These are phyloP conservation scores for Micromesistius poutassou DNA, from an alignment of 2,797 vertebrate species.

Conservation along the genomic window DNA sequence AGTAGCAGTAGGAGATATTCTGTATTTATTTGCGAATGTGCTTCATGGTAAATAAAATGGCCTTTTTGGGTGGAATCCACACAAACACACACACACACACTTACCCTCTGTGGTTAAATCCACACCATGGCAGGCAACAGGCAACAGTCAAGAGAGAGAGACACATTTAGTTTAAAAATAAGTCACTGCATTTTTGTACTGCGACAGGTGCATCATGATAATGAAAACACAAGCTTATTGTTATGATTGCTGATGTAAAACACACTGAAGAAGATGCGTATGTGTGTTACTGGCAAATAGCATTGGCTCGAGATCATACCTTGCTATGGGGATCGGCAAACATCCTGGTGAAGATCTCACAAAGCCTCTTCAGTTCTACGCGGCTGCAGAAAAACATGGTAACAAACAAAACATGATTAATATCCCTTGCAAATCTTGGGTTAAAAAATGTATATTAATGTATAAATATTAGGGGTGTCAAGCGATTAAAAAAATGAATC, in stretches of 20 bases:
- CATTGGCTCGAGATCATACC: constrained; percentile 61
- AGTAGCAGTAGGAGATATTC: background rate
- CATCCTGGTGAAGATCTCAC: constrained; percentile 92
- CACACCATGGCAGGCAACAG: constrained; percentile 89
- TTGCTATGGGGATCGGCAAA: constrained; percentile 92
- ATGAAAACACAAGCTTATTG: background rate
- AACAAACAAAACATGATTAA: background rate
- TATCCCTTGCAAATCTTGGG: background rate
- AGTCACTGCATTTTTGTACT: background rate
- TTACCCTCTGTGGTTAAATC: constrained; percentile 98
- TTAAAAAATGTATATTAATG: background rate
- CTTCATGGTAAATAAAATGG: background rate
- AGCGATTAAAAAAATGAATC: no score
- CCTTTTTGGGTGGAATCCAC: no score
- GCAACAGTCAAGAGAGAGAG: constrained; percentile 71
- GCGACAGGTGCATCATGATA: background rate
- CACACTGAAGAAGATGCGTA: background rate
- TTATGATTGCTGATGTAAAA: background rate
- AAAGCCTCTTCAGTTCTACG: constrained; percentile 87
- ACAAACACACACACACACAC: constrained; percentile 61
- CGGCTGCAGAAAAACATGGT: constrained; percentile 68
- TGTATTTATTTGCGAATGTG: background rate
- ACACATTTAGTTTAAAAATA: constrained; percentile 65
- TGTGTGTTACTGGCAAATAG: no score
- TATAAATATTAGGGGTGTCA: no score